A percentile compares a stretch with the other conserved stretches of the same genome.
Conservation (phyloP, 2,888 invertebrate species). For the Troides oblongomaculatus region DNA sequence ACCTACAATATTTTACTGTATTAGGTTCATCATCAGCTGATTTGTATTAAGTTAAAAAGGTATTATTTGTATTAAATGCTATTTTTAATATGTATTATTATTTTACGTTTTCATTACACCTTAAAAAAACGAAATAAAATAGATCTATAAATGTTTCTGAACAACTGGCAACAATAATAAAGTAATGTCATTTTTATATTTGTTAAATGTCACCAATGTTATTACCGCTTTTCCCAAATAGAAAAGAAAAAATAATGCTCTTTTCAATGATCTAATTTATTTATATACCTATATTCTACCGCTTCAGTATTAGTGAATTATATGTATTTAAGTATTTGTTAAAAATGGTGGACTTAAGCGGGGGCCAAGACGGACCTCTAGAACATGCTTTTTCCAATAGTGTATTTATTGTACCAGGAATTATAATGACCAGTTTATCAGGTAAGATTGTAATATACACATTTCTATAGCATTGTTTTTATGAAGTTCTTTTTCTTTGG, state of each 20-base stretch:
- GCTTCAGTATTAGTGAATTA: slow-evolving; percentile 45
- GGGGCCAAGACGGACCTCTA: slow-evolving; percentile 87
- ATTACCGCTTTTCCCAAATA: slow-evolving; percentile 32
- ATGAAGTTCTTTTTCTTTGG: not conserved
- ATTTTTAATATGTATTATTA: too few species aligned
- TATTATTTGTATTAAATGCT: too few species aligned
- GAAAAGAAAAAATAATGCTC: slow-evolving; percentile 34
- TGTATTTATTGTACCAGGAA: slow-evolving; percentile 91
- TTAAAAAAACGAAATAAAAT: too few species aligned
- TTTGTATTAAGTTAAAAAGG: too few species aligned
- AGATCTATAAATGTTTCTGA: too few species aligned
- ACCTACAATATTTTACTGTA: too few species aligned
- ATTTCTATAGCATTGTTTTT: slow-evolving; percentile 15
- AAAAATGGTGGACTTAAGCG: slow-evolving; percentile 91
- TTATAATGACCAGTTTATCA: slow-evolving; percentile 88
- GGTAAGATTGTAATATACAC: slow-evolving; percentile 77
- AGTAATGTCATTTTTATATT: not conserved
- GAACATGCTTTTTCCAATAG: slow-evolving; percentile 93
- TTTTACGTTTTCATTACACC: too few species aligned
- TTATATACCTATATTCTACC: slow-evolving; percentile 30
- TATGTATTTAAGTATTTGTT: slow-evolving; percentile 47
- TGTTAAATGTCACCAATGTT: slow-evolving; percentile 32
- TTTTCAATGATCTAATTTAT: slow-evolving; percentile 38
- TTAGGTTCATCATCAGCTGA: too few species aligned
- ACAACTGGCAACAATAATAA: not conserved